Evolutionary conservation across 23 tunicate genomes (phyloP).

Genomic region (Ciona savignyi): DNA sequence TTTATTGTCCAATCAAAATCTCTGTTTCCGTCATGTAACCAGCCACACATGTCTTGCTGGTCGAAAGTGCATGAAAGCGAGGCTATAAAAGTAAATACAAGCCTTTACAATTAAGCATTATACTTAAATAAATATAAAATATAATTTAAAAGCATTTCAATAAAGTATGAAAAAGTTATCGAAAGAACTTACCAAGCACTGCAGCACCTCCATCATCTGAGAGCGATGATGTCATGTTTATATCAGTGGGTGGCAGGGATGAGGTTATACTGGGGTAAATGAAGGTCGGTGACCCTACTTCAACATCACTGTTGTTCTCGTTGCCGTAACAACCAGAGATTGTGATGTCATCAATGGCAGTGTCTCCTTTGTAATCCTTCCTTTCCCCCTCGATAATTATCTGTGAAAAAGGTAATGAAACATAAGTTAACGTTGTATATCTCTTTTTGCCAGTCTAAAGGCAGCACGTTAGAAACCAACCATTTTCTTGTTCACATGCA

Average conservation of each 20-base stretch:
- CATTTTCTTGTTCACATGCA: no score
- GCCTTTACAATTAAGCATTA: no score
- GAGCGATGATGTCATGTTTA: background rate
- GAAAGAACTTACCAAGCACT: background rate
- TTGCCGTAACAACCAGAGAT: slow-evolving; percentile 31
- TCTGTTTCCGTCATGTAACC: slow-evolving; percentile 41
- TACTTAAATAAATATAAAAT: no score
- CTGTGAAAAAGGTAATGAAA: slow-evolving; percentile 24
- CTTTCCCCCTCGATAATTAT: slow-evolving; percentile 73
- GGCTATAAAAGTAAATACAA: slow-evolving; percentile 12
- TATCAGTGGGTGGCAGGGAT: background rate
- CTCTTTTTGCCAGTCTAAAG: background rate
- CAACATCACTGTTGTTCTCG: background rate
- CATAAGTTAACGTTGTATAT: background rate
- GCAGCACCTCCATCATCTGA: background rate
- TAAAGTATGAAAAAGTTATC: no score
- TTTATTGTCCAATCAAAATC: slow-evolving; percentile 53
- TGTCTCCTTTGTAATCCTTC: slow-evolving; percentile 57
- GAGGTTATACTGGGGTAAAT: no score
- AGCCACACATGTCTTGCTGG: slow-evolving; percentile 22
- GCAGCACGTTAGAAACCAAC: no score
- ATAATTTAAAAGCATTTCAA: no score
- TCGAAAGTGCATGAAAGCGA: slow-evolving; percentile 63
- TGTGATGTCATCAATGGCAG: slow-evolving; percentile 73
- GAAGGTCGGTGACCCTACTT: background rate